Evolutionary conservation across 2,113 vertebrate species (phyloP), one percentile per base, ranked within the genome.

Genomic region (Halichoerus grypus): DNA sequence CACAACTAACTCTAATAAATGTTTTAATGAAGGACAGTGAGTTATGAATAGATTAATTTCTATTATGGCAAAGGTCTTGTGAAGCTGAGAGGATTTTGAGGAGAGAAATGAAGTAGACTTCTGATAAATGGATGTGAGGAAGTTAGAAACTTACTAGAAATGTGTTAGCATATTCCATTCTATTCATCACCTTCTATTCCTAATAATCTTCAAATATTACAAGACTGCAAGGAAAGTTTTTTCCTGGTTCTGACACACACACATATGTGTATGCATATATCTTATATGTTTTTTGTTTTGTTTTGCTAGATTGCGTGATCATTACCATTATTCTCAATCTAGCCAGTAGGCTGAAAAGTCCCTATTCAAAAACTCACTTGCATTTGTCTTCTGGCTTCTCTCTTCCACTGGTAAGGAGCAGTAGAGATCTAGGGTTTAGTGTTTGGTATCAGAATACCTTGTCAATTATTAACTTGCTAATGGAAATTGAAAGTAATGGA

Each of bases 31-130:
- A 95, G 28, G 22, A 83, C 67, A 61, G 36, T 67, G 39, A 67
- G 19, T 59, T 42, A 71, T 63, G 28, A 79, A 96, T 19, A 91
- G 11, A 33, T 31, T 77, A 21, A 16, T 87, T 76, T 77, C 79
- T 89, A 53, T 92, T 94, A 36, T 21, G 24, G 12, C 71, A 82
- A 97, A 65, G 63, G 16, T 67, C 33, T 53, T 82, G 15, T 67
- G 53, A 97, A 80, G 2, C 55, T 77, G 26, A 93, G 55, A 55
- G 15, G 33, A 63, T 89, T 95, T 72, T 89, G 59, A 89, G 36
- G 10, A 67, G 72, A 31, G 39, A 88, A 86, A 65, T 69, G 19
- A 86, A 9, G 15, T 33, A 69, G 24, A 86, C 14, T 76, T 97
- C 59, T 82, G 65, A 55, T 81, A 76, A 94, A 69, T 63, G 7